Base-by-base conservation (phyloP, 2,113 vertebrate genomes). In the Ageneiosus marmoratus region DNA sequence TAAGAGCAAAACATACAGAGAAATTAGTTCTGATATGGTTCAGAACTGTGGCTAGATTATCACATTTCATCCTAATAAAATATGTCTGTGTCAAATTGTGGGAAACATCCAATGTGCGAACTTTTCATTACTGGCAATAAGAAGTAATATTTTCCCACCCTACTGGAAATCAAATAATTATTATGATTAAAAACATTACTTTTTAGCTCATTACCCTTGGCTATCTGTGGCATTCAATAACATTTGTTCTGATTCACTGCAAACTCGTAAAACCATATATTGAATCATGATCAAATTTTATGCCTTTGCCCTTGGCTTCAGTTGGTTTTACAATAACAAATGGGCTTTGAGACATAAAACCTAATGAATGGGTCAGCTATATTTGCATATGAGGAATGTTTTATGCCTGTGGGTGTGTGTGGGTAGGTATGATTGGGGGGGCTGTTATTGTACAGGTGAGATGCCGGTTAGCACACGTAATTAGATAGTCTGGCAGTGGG, bases 331-430 rank as follows among this genome's bases (percentile, higher is more conserved):
- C 92, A 92, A 92, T 93, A 92, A 92, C 92, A 94, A 94, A 93
- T 92, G 92, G 89, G 88, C 86, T 92, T 89, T 88, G 90, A 91
- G 91, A 91, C 90, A 92, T 92, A 92, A 92, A 91, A 92, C 89
- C 92, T 93, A 93, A 94, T 93, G 92, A 95, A 93, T 90, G 90
- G 89, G 89, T 92, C 90, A 91, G 92, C 92, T 92, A 93, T 92
- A 94, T 94, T 93, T 94, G 93, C 94, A 93, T 94, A 93, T 90
- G 90, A 91, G 89, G 86, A 90, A 90, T 89, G 75, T 75, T n/a
- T 53, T 51, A 22, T 55, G 50, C 22, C 29, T 55, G 70, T 46
- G n/a, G 2, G 70, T 51, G 48, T 55, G 50, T 53, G 50, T 24
- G 73, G 53, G 73, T 16, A 50, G 34, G 34, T 50, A 50, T 24